Base-by-base conservation (phyloP, 1,140 invertebrate species). In the Tribolium madens region DNA sequence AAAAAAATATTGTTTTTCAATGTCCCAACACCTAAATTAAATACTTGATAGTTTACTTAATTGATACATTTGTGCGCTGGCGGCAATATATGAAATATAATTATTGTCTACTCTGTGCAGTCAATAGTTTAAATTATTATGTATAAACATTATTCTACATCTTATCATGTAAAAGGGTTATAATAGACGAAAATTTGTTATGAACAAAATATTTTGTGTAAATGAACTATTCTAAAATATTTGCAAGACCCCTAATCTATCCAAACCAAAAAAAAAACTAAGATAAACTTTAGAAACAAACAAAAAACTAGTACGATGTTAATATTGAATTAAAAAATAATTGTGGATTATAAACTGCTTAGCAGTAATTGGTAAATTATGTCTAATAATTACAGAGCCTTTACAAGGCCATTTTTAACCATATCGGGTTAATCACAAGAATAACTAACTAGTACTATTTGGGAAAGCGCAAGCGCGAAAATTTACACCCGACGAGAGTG, bases 1-100 rank as follows among this genome's bases (percentile, higher is more conserved):
- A 75, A 77, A 76, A 75, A 74, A 81, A 76, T 81, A 78, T 81
- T 79, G 73, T 80, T 81, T 82, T 60, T 75, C 68, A 57, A 78
- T 77, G 80, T 82, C 83, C 83, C 83, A 80, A 84, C 83, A 84
- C 83, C 83, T 84, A 84, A 75, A 79, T 77, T 83, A 82, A 80
- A 81, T 79, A 83, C 78, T 82, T 78, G 48, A 60, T 76, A 75
- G 60, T 71, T 52, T 64, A 79, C 69, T 73, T 77, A 76, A 5
- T 70, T 60, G 69, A 73, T 73, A 81, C 75, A 71, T 79, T 79
- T 84, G 83, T 83, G 81, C 81, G 78, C 75, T 64, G 46, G 72
- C 81, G 81, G 81, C 81, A 47, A 76, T 77, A 77, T 75, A 78
- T 75, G 74, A 75, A 71, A 76, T 76, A 78, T 50, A 74, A 78